phyloP scores from a whole-genome alignment of 37 sponge, comb jelly and placozoan species.

The Hormiphora californensis region DNA sequence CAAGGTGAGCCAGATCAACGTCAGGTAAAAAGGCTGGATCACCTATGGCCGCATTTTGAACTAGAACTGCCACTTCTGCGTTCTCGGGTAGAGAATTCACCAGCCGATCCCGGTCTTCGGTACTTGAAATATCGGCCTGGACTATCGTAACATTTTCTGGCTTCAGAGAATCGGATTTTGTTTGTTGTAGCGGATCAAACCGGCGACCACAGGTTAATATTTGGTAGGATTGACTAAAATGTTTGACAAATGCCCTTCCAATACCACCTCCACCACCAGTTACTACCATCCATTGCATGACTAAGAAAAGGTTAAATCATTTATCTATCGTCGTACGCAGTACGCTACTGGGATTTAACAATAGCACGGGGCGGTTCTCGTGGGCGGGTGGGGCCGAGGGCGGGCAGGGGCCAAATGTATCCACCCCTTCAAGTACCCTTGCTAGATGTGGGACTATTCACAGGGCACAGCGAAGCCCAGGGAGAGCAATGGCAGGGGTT shows the following conservation, averaged over 20 bases:
- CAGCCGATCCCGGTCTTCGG: background rate
- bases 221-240: background rate
- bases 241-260: background rate
- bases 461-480: too few relatives aligned
- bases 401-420: too few relatives aligned
- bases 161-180: background rate
- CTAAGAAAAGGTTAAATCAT: too few relatives aligned
- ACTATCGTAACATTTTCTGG: background rate
- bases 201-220: background rate
- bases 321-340: too few relatives aligned
- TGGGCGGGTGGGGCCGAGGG: too few relatives aligned
- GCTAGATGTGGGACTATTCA: too few relatives aligned
- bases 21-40: background rate
- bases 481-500: too few relatives aligned
- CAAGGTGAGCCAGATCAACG: too few relatives aligned
- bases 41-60: slow-evolving; percentile 19
- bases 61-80: background rate
- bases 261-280: slow-evolving; percentile 6
- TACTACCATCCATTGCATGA: background rate
- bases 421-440: too few relatives aligned
- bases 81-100: background rate
- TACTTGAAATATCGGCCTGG: background rate
- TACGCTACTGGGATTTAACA: too few relatives aligned
- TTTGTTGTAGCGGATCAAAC: background rate
- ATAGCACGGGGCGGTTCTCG: too few relatives aligned